These are phyloP conservation scores for Melanotus villosus DNA, from an alignment of 2,888 invertebrate genomes.

Conservation along the genomic window DNA sequence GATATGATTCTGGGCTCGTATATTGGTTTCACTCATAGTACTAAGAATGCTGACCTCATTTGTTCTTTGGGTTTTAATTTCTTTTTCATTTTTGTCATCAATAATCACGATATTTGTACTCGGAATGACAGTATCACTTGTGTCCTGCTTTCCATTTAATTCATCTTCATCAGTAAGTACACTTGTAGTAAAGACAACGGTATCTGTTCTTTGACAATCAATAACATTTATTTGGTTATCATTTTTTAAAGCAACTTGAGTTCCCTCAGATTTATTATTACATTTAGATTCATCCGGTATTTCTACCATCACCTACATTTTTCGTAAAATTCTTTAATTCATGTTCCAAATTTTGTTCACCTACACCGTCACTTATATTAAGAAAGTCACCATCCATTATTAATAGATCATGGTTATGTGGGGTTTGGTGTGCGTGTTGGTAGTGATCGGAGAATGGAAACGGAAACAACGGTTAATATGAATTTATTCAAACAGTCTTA, in stretches of 20 bases:
- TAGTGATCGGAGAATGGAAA: too few species aligned
- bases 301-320: conserved; percentile 2
- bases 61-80: not conserved
- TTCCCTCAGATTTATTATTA: conserved; percentile 2
- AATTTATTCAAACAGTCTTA: too few species aligned
- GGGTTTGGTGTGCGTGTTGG: too few species aligned
- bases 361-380: not conserved
- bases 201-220: not conserved
- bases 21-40: not conserved
- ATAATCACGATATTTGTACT: not conserved
- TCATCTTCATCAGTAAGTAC: not conserved
- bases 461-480: too few species aligned
- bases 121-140: not conserved
- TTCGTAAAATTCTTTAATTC: conserved; percentile 6
- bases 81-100: not conserved
- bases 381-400: conserved; percentile 9
- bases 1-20: too few species aligned
- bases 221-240: not conserved
- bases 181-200: conserved; percentile 1
- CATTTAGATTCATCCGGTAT: conserved; percentile 5
- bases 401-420: not conserved
- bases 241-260: not conserved
- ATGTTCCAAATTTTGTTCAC: conserved; percentile 7
- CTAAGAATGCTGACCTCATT: not conserved
- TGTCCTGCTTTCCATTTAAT: not conserved